These are phyloP conservation scores for Aulostomus chinensis DNA, from an alignment of 2,797 vertebrate genomes.

Conservation along the genomic window DNA sequence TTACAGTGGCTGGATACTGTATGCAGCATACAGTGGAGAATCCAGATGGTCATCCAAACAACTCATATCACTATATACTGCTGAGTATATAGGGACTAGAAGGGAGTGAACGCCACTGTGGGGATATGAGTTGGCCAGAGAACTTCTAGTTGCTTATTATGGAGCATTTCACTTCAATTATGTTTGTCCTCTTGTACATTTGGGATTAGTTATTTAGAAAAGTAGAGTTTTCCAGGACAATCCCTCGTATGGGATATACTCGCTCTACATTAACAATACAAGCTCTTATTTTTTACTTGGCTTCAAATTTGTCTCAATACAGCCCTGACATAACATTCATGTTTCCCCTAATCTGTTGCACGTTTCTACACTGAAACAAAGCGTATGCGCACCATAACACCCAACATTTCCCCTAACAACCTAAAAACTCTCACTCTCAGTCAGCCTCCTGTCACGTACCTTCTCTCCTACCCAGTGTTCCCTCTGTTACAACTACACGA, in stretches of 20 bases:
- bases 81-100: constrained; percentile 43
- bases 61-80: constrained; percentile 71
- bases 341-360: constrained; percentile 56
- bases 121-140: constrained; percentile 64
- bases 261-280: constrained; percentile 33
- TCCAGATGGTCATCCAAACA: constrained; percentile 64
- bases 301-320: constrained; percentile 44
- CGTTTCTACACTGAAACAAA: constrained; percentile 33
- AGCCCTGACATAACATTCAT: constrained; percentile 45
- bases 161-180: constrained; percentile 48
- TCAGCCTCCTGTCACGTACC: constrained; percentile 61
- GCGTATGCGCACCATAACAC: constrained; percentile 34
- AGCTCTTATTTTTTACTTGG: constrained; percentile 35
- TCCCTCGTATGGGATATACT: constrained; percentile 35
- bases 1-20: constrained; percentile 72
- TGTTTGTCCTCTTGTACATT: constrained; percentile 12
- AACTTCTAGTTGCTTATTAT: constrained; percentile 57
- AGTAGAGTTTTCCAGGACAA: constrained; percentile 39
- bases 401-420: constrained; percentile 45
- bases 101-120: constrained; percentile 28
- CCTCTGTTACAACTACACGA: constrained; percentile 40
- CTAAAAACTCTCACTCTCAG: constrained; percentile 37
- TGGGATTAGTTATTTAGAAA: constrained; percentile 18
- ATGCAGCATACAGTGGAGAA: constrained; percentile 74
- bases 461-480: constrained; percentile 55